Percentiles rank a stretch among this genome's conserved stretches.
These are phyloP conservation scores for Dione vanillae DNA, from an alignment of 2,888 invertebrate genomes.

Conservation along the genomic window DNA sequence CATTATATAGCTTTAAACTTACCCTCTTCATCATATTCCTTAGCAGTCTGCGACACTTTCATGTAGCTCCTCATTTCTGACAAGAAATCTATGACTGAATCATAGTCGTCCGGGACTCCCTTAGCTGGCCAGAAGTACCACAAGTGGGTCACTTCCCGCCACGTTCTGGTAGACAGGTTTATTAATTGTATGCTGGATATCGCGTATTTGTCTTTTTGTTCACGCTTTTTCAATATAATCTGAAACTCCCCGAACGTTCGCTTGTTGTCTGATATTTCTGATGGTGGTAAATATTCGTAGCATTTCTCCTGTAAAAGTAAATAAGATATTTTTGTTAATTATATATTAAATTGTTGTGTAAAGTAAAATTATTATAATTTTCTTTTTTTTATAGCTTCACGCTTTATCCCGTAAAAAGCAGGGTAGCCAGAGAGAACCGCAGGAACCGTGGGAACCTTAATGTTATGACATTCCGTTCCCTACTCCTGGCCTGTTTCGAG, in stretches of 20 bases:
- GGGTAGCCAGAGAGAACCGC: too few relatives aligned
- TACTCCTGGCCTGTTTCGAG: too few relatives aligned
- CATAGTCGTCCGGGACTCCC: conserved; percentile 92
- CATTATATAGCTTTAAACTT: background rate
- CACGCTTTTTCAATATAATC: conserved; percentile 93
- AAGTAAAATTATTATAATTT: too few relatives aligned
- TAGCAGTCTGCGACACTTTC: conserved; percentile 79
- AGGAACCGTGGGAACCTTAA: too few relatives aligned
- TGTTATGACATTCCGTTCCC: too few relatives aligned
- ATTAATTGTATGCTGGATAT: conserved; percentile 93
- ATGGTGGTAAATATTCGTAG: conserved; percentile 95
- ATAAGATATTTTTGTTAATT: background rate
- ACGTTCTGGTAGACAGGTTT: conserved; percentile 91
- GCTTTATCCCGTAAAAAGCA: too few relatives aligned
- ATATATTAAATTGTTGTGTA: too few relatives aligned
- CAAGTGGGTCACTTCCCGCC: conserved; percentile 94
- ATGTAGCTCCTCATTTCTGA: conserved; percentile 89
- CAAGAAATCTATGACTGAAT: conserved; percentile 93
- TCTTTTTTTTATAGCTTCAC: too few relatives aligned
- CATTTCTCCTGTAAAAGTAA: conserved; percentile 89
- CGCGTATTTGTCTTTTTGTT: conserved; percentile 95
- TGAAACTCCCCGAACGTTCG: conserved; percentile 94
- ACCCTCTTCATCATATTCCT: conserved; percentile 82
- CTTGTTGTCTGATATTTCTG: conserved; percentile 95
- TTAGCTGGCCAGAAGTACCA: conserved; percentile 98